These are phyloP conservation scores for Aporophyla nigra DNA, from an alignment of 2,888 invertebrate species.

Conservation along the genomic window DNA sequence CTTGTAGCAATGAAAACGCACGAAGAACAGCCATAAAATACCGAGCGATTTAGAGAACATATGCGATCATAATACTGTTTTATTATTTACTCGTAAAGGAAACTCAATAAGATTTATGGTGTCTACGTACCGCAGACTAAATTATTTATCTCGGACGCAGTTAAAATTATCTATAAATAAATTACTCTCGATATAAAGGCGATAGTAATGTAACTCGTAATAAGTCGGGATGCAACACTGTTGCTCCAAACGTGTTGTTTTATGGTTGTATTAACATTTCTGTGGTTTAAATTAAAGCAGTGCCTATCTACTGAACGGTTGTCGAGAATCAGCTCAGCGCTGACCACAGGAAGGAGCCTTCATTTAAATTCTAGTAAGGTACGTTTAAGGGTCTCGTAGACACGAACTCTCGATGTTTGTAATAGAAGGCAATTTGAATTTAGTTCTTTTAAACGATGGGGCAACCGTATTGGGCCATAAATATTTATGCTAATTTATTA, in stretches of 20 bases:
- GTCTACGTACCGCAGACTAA: conserved; percentile 67
- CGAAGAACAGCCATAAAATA: conserved; percentile 41
- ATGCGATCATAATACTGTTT: conserved; percentile 57
- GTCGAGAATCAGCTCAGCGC: conserved; percentile 46
- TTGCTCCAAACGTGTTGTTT: conserved; percentile 47
- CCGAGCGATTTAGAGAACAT: conserved; percentile 51
- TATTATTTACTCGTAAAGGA: conserved; percentile 68
- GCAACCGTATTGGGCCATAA: conserved; percentile 52
- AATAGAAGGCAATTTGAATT: conserved; percentile 70
- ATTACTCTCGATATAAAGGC: conserved; percentile 67
- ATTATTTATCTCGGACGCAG: conserved; percentile 74
- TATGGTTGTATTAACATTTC: conserved; percentile 51
- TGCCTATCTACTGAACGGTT: conserved; percentile 41
- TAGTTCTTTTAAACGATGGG: conserved; percentile 66
- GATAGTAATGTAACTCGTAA: conserved; percentile 65
- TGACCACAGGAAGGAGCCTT: conserved; percentile 66
- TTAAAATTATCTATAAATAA: conserved; percentile 74
- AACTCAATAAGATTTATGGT: conserved; percentile 71
- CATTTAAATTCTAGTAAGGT: conserved; percentile 67
- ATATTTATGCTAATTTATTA: conserved; percentile 63
- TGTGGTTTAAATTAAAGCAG: conserved; percentile 59
- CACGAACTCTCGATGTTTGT: conserved; percentile 70
- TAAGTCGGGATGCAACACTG: conserved; percentile 54
- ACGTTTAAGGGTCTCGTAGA: conserved; percentile 67
- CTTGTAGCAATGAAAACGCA: conserved; percentile 35